Evolutionary conservation across 2,113 vertebrate genomes (phyloP).

Genomic region (Pycnonotus jocosus): DNA sequence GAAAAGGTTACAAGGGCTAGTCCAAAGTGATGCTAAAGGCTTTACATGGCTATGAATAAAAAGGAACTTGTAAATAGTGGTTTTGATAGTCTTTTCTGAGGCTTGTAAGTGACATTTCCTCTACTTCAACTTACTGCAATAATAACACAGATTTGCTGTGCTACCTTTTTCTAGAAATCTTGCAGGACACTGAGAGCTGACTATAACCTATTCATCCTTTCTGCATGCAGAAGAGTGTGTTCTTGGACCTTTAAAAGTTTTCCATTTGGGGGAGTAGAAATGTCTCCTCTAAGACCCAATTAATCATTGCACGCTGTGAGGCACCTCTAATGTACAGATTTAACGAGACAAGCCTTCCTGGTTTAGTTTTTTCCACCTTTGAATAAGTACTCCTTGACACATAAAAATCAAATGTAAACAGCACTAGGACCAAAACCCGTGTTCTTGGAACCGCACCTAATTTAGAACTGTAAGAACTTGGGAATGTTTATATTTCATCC

Average conservation of each 20-base stretch:
- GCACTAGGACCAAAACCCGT: slow-evolving; percentile 40
- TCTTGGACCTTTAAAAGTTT: slow-evolving; percentile 32
- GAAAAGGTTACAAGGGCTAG: background rate
- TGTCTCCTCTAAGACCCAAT: slow-evolving; percentile 51
- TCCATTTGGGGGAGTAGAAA: slow-evolving; percentile 37
- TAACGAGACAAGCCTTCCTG: slow-evolving; percentile 59
- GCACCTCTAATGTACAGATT: slow-evolving; percentile 56
- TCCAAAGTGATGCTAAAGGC: background rate
- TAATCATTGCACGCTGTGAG: slow-evolving; percentile 58
- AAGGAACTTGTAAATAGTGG: slow-evolving; percentile 11
- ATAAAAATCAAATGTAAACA: slow-evolving; percentile 62
- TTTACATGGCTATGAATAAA: background rate
- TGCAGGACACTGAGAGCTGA: background rate
- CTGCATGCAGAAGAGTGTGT: background rate
- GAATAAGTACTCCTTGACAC: slow-evolving; percentile 63
- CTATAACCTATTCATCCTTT: slow-evolving; percentile 11
- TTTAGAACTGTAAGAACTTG: slow-evolving; percentile 61
- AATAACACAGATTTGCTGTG: background rate
- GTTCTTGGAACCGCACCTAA: slow-evolving; percentile 58
- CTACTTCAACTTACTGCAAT: background rate
- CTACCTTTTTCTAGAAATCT: slow-evolving; percentile 6
- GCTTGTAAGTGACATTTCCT: slow-evolving; percentile 28
- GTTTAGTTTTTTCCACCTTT: slow-evolving; percentile 61
- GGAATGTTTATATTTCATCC: slow-evolving; percentile 66
- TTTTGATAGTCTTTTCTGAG: background rate